Conservation (phyloP, 2,113 vertebrate genomes). For the Eolophus roseicapilla region DNA sequence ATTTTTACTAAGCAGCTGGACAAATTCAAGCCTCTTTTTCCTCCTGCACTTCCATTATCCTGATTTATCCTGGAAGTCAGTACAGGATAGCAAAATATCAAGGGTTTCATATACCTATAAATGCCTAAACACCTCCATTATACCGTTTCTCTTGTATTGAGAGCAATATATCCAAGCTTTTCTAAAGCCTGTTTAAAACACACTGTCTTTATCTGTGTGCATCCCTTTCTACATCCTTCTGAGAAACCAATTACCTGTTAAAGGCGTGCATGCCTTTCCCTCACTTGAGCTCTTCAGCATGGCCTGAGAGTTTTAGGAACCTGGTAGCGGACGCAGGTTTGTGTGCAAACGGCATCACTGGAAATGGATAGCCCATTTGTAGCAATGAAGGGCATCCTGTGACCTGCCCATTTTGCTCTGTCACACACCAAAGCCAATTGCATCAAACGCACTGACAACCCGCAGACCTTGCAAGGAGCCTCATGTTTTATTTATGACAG, state of each 20-base stretch:
- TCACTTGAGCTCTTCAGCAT: not conserved
- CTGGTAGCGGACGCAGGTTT: not conserved
- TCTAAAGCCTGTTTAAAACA: not conserved
- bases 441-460: not conserved
- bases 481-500: constrained; percentile 18
- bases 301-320: not conserved
- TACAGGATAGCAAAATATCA: not conserved
- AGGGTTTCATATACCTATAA: not conserved
- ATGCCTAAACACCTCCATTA: not conserved
- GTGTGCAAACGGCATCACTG: not conserved
- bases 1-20: not conserved
- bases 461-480: not conserved
- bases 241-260: not conserved
- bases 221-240: not conserved
- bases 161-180: not conserved
- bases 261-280: rapidly evolving
- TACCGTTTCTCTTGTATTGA: not conserved
- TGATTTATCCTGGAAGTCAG: not conserved
- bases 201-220: not conserved
- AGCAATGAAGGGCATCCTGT: constrained; percentile 5
- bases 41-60: not conserved
- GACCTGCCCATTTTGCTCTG: not conserved
- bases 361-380: not conserved
- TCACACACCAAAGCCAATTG: not conserved
- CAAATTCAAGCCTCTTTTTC: not conserved